These are phyloP conservation scores for Anisognathus igniventris DNA, from an alignment of 2,797 vertebrate species.

Conservation along the genomic window DNA sequence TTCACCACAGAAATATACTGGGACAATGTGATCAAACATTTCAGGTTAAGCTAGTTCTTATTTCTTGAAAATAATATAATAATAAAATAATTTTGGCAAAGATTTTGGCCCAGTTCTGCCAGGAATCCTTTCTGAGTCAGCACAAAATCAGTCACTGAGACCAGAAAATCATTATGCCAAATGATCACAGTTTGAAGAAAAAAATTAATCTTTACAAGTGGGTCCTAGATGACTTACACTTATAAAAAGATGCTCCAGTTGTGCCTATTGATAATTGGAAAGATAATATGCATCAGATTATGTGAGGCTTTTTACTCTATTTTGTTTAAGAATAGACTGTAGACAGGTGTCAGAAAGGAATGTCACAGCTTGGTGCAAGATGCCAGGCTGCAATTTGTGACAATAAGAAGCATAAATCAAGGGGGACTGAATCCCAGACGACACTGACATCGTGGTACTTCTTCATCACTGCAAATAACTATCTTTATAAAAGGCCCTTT, in stretches of 20 bases:
- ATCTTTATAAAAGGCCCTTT: neutral
- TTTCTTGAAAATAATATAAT: neutral
- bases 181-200: neutral
- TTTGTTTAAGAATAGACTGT: neutral
- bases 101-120: neutral
- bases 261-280: neutral
- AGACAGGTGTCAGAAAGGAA: neutral
- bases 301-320: neutral
- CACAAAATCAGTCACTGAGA: neutral
- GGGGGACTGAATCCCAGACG: neutral
- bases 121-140: neutral
- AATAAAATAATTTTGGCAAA: neutral
- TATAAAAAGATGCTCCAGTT: neutral
- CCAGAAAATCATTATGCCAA: neutral
- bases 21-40: neutral
- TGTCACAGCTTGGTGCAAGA: neutral
- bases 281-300: neutral
- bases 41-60: neutral
- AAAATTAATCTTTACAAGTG: neutral
- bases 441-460: neutral
- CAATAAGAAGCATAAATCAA: neutral
- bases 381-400: neutral
- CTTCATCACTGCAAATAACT: neutral
- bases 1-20: neutral
- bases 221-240: neutral